These are phyloP conservation scores for Caenorhabditis sinica DNA, from an alignment of 2,888 invertebrate species.

Conservation along the genomic window DNA sequence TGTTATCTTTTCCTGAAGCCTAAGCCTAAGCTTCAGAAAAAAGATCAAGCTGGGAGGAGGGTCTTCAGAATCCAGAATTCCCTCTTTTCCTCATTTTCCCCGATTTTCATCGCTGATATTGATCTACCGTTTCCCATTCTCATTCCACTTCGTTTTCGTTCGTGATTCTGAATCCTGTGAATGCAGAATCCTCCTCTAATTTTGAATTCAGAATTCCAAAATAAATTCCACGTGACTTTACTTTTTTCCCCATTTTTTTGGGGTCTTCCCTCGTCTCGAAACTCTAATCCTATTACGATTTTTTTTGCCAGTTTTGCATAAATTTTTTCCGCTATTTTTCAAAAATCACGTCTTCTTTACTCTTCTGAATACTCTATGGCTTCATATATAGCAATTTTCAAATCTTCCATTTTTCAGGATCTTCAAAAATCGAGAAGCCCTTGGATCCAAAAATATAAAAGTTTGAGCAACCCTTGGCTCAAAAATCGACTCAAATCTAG, in stretches of 20 bases:
- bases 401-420: background rate
- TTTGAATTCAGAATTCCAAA: too few species aligned
- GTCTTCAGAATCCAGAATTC: too few species aligned
- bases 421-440: conserved; percentile 31
- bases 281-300: background rate
- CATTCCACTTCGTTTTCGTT: background rate
- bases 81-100: background rate
- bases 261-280: too few species aligned
- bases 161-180: too few species aligned
- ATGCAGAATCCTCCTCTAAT: too few species aligned
- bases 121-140: background rate
- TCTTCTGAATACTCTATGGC: background rate
- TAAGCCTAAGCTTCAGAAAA: too few species aligned
- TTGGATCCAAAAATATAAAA: background rate
- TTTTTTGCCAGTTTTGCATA: background rate
- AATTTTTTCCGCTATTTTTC: conserved; percentile 7
- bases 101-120: background rate
- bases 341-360: conserved; percentile 11
- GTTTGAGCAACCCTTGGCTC: conserved; percentile 35
- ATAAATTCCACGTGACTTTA: background rate
- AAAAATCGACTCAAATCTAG: conserved; percentile 29
- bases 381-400: background rate
- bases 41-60: too few species aligned
- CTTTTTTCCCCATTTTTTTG: background rate
- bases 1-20: too few species aligned